A percentile compares a stretch with the other conserved stretches of the same genome.
Evolutionary conservation across 2,797 vertebrate genomes (phyloP).

Genomic region (Pachyuromys duprasi): DNA sequence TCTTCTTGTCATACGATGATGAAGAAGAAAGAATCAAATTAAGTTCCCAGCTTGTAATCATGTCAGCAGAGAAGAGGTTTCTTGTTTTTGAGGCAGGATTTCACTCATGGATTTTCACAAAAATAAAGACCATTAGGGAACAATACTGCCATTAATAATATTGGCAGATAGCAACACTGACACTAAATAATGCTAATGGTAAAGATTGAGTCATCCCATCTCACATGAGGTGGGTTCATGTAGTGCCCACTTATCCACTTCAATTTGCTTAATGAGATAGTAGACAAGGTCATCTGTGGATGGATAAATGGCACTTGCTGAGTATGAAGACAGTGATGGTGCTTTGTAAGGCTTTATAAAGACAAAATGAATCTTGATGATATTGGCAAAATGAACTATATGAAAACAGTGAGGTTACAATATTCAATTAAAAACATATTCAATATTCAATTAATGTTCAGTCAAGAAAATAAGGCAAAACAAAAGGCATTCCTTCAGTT

Average conservation of each 20-base stretch:
- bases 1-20: not conserved
- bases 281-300: not conserved
- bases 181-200: not conserved
- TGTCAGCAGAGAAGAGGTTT: not conserved
- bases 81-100: not conserved
- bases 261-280: not conserved
- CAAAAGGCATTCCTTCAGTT: not conserved
- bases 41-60: rapidly evolving
- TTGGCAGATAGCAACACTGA: not conserved
- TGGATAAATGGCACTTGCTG: not conserved
- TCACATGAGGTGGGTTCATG: not conserved
- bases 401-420: not conserved
- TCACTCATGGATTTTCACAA: not conserved
- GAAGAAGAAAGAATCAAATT: too few species aligned
- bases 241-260: not conserved
- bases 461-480: not conserved
- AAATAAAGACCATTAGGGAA: not conserved
- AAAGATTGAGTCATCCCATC: not conserved
- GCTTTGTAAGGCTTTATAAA: not conserved
- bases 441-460: not conserved
- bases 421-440: not conserved
- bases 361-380: not conserved
- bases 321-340: not conserved
- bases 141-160: not conserved
- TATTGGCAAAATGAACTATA: not conserved